Base-by-base conservation (phyloP, 2,797 vertebrate genomes). In the Rachycentron canadum region DNA sequence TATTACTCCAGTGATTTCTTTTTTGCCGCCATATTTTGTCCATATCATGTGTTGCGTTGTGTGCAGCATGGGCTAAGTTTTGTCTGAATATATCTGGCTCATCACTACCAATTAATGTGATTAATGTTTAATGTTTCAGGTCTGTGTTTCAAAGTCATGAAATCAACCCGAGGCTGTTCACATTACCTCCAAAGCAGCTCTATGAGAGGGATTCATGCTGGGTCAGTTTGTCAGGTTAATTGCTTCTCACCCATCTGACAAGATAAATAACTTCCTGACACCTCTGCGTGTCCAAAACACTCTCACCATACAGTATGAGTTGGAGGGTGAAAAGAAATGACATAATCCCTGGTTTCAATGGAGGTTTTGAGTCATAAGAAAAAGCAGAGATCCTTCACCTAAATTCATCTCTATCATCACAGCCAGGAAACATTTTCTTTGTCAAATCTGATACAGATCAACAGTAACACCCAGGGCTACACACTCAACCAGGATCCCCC, bases 151-250 rank as follows among this genome's bases (percentile, higher is more conserved):
- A 21, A 34, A 57, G 19, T 13, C 21, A 34, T 17, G 23, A 23
- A 23, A 38, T 23, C 25, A 66, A 52, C 5, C n/a, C 25, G 23
- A 32, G 10, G 14, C 34, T 23, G 34, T 19, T 23, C 32, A 52
- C 34, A 32, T 43, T 30, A 26, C 14, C 49, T 30, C 21, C 21
- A 64, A 50, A 50, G n/a, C 53, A 64, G 47, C 58, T 45, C 64
- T 13, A 36, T 43, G 55, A 58, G n/a, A 59, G n/a, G 1, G 7
- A 34, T 2, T 38, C 7, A 26, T 38, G n/a, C 32, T 47, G 32
- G 17, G 32, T 25, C 49, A 52, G 23, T 71, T 23, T 5, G 7
- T 47, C 21, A 1, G 32, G 26, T 34, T 6, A 19, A 38, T 40
- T 61, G 12, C 23, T 1, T 43, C 52, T 66, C 50, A 21, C 16